Conservation (phyloP, 2,113 vertebrate genomes). For the Orycteropus afer region DNA sequence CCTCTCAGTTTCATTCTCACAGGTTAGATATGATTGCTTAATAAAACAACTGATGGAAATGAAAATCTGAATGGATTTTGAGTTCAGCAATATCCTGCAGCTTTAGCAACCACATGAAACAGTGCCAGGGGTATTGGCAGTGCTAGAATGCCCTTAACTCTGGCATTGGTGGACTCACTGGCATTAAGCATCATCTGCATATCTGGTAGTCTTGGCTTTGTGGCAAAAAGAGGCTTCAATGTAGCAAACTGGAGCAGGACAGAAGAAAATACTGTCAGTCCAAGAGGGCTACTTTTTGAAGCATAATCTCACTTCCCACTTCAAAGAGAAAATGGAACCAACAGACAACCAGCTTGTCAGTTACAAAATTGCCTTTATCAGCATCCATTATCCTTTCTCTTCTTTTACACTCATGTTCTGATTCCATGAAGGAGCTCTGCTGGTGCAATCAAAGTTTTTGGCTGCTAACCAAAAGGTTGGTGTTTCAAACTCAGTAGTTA, state of each 20-base stretch:
- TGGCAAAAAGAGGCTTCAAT: constrained; percentile 17
- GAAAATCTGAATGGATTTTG: constrained; percentile 25
- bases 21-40: not conserved
- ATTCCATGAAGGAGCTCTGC: too few relatives aligned
- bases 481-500: too few relatives aligned
- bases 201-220: constrained; percentile 54
- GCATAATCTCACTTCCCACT: not conserved
- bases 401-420: not conserved
- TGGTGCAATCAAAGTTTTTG: too few relatives aligned
- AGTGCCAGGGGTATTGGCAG: constrained; percentile 4
- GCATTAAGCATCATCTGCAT: constrained; percentile 38
- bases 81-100: not conserved
- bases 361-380: constrained; percentile 14
- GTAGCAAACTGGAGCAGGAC: not conserved
- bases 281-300: constrained; percentile 59
- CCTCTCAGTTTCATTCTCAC: not conserved
- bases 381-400: not conserved
- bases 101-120: not conserved
- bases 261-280: constrained; percentile 44
- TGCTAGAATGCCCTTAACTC: not conserved
- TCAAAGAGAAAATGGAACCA: constrained; percentile 57
- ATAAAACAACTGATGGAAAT: not conserved
- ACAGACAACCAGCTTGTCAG: constrained; percentile 33
- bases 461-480: too few relatives aligned
- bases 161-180: constrained; percentile 28